Base-by-base conservation (phyloP, 2,797 vertebrate genomes). In the Enteromius treurensis region DNA sequence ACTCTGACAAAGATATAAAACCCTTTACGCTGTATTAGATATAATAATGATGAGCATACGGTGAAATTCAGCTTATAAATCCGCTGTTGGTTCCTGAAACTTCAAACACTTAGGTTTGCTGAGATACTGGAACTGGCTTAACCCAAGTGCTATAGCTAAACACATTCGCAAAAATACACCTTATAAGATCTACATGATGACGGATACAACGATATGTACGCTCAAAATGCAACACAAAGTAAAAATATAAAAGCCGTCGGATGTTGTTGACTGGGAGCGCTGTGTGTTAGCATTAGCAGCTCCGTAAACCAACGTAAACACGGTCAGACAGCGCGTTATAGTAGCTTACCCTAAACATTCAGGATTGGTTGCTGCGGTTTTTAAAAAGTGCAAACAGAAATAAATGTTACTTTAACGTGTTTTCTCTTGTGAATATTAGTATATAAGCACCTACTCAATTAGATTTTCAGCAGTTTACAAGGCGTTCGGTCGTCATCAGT, bases 281-380 rank as follows among this genome's bases (percentile, higher is more conserved):
- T 21, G 23, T 17, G 23, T 40, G 49, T 77, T 83, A 83, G 81
- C 81, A 83, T 77, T 83, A 83, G 74, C 81, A 68, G 73, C 74
- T 83, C 62, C 64, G 29, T 37, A 68, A 82, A 19, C 29, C n/a
- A 53, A 64, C 26, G 71, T 21, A 68, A 55, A 68, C 80, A 75
- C 45, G 7, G 2, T 17, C n/a, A 34, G 29, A 9, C 19, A 55
- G 62, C n/a, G 23, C 29, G 10, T 34, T 3, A n/a, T 9, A 32
- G 62, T 32, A 23, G n/a, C 53, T 58, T 26, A 26, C 15, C 14
- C 11, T 3, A 29, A 26, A 49, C 14, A 17, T 55, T 23, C 15
- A 80, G n/a, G 23, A 37, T 69, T 13, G 55, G 15, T n/a, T 42
- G 6, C 3, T 60, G 49, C 29, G 4, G 15, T 40, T 64, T 40